Evolutionary conservation across 2,797 vertebrate genomes (phyloP).

Genomic region (Cyclura pinguis): DNA sequence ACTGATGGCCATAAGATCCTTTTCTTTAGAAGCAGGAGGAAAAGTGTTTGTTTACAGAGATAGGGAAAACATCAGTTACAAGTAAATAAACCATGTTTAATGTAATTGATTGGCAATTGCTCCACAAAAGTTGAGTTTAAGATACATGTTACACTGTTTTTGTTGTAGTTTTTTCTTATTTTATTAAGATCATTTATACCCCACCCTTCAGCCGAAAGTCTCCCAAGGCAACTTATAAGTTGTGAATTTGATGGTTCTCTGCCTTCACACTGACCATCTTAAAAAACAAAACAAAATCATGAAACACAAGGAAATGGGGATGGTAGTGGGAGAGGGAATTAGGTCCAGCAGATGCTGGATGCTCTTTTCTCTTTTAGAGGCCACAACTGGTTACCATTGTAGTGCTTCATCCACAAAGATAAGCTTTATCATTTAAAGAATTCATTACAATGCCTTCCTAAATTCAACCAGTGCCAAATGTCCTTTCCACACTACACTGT

Average conservation of each 20-base stretch:
- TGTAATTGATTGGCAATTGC: background rate
- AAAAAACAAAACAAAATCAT: too few relatives aligned
- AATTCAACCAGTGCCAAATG: background rate
- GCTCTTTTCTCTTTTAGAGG: background rate
- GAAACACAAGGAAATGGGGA: too few relatives aligned
- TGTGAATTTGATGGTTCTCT: too few relatives aligned
- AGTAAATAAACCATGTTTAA: background rate
- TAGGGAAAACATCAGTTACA: background rate
- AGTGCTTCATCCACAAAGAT: too few relatives aligned
- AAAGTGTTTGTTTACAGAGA: background rate
- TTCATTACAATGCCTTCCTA: background rate
- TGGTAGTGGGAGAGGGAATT: background rate
- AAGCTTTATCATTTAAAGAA: background rate
- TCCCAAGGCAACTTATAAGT: too few relatives aligned
- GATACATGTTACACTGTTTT: background rate
- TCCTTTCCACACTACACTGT: too few relatives aligned
- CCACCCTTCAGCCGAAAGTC: too few relatives aligned
- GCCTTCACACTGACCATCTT: too few relatives aligned
- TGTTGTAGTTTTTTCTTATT: background rate
- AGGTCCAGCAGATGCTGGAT: too few relatives aligned
- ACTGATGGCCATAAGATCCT: background rate
- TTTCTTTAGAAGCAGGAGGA: too few relatives aligned
- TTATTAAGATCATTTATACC: too few relatives aligned
- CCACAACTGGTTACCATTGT: too few relatives aligned
- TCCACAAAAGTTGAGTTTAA: background rate